Percentiles rank a stretch among this genome's conserved stretches.
Conservation (phyloP, 2,113 vertebrate species). For the Circaetus cinerascens region DNA sequence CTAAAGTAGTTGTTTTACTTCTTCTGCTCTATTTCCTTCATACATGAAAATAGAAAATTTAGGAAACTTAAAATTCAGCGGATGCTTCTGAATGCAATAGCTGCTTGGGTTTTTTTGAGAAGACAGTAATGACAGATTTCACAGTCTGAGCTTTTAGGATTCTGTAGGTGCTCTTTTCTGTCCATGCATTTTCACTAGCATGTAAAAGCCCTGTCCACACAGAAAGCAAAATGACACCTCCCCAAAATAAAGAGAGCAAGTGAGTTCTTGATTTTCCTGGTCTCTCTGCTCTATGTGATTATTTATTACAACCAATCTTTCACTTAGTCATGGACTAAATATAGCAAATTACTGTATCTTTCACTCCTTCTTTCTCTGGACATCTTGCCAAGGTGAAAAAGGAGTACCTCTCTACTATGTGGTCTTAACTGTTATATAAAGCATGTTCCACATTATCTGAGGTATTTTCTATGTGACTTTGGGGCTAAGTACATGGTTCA, state of each 20-base stretch:
- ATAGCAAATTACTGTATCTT: not conserved
- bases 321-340: not conserved
- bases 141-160: not conserved
- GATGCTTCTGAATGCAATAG: not conserved
- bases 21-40: not conserved
- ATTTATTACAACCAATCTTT: not conserved
- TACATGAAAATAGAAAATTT: not conserved
- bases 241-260: not conserved
- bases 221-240: not conserved
- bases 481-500: not conserved
- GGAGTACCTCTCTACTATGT: not conserved
- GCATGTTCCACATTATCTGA: not conserved
- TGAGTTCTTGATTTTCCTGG: not conserved
- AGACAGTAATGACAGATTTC: not conserved
- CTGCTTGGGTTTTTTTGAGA: not conserved
- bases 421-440: not conserved
- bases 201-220: not conserved
- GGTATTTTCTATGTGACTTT: not conserved
- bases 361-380: not conserved
- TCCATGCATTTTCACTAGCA: not conserved
- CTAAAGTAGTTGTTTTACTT: not conserved
- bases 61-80: not conserved
- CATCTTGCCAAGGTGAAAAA: not conserved
- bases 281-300: not conserved
- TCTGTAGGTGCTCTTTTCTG: not conserved